phyloP scores from a whole-genome alignment of 2,113 vertebrate genomes.

The Ophiodon elongatus region DNA sequence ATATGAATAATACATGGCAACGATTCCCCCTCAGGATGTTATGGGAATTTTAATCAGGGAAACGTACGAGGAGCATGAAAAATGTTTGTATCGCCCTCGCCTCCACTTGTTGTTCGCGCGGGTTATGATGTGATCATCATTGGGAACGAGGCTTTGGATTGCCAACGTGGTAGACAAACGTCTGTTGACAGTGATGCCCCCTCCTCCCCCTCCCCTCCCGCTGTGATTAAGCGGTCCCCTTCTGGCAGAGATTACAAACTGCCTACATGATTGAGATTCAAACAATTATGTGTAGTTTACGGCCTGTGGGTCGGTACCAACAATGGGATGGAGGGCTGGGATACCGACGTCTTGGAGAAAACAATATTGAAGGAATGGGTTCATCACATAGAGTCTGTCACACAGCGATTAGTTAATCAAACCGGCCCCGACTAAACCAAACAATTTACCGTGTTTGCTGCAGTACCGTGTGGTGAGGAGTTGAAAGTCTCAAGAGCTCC shows the following conservation, averaged over 20 bases:
- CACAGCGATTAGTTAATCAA: slow-evolving; percentile 63
- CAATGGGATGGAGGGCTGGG: slow-evolving; percentile 20
- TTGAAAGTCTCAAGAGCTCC: neutral
- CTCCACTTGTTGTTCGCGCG: slow-evolving; percentile 41
- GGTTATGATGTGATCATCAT: slow-evolving; percentile 64
- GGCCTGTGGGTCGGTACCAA: slow-evolving; percentile 33
- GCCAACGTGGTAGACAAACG: slow-evolving; percentile 61
- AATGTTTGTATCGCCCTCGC: slow-evolving; percentile 48
- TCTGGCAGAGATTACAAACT: slow-evolving; percentile 74
- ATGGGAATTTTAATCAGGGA: slow-evolving; percentile 73
- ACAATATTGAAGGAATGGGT: slow-evolving; percentile 34
- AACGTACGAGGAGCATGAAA: slow-evolving; percentile 64
- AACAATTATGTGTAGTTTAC: slow-evolving; percentile 68
- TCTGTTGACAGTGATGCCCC: slow-evolving; percentile 67
- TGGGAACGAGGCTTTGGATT: slow-evolving; percentile 65
- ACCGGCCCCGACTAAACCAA: neutral
- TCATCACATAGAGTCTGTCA: slow-evolving; percentile 39
- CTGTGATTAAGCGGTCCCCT: slow-evolving; percentile 71
- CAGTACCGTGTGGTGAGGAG: neutral
- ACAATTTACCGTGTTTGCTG: slow-evolving; percentile 27
- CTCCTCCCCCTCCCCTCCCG: slow-evolving; percentile 46
- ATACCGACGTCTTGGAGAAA: slow-evolving; percentile 15
- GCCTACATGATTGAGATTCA: slow-evolving; percentile 68
- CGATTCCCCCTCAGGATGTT: slow-evolving; percentile 60
- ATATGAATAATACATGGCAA: slow-evolving; percentile 77